Evolutionary conservation across 2,113 vertebrate species (phyloP).

Genomic region (Takifugu bimaculatus): DNA sequence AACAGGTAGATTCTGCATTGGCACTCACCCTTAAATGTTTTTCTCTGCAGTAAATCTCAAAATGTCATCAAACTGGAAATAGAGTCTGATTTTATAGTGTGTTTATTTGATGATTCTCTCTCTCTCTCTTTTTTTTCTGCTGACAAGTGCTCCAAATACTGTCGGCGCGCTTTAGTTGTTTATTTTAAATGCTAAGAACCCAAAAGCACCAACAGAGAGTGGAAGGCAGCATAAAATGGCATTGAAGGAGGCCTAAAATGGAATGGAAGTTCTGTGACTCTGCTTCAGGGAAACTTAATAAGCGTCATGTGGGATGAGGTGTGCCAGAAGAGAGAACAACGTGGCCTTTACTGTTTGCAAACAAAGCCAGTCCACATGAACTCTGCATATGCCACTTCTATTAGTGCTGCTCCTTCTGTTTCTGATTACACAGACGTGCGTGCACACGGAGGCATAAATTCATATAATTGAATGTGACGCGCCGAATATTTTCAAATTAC

Average conservation of each 20-base stretch:
- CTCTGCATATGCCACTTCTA: conserved; percentile 45
- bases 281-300: conserved; percentile 41
- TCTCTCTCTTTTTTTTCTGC: too few relatives aligned
- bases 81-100: too few relatives aligned
- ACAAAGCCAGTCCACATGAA: conserved; percentile 35
- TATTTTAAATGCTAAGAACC: conserved; percentile 11
- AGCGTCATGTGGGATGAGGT: conserved; percentile 33
- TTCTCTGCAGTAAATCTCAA: too few relatives aligned
- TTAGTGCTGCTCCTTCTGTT: conserved; percentile 37
- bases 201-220: conserved; percentile 11
- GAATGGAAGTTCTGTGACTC: conserved; percentile 9
- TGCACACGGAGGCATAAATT: conserved; percentile 37
- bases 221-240: conserved; percentile 27
- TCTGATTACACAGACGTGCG: conserved; percentile 36
- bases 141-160: conserved; percentile 6
- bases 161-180: conserved; percentile 29
- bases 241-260: conserved; percentile 14
- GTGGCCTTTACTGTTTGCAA: conserved; percentile 33
- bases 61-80: too few relatives aligned
- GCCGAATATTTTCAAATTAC: not conserved
- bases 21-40: too few relatives aligned
- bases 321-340: conserved; percentile 23
- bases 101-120: too few relatives aligned
- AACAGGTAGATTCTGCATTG: too few relatives aligned
- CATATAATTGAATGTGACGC: conserved; percentile 38